Evolutionary conservation across 2,888 invertebrate species (phyloP), one percentile per base, ranked within the genome.

Genomic region (Lepetodrilus schrolli): DNA sequence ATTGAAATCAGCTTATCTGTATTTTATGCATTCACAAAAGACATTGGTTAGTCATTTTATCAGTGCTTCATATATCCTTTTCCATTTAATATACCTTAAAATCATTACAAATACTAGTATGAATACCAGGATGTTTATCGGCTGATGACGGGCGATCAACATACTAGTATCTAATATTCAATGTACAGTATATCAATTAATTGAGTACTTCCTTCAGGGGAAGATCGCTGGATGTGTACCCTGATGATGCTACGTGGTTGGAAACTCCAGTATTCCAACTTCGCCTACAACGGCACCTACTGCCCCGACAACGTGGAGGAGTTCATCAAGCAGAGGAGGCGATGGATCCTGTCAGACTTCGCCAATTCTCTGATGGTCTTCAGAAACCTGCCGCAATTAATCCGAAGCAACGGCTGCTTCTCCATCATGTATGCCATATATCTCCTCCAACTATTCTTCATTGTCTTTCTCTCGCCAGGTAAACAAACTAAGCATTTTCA

Each of bases 191-290:
- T n/a, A n/a, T n/a, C n/a, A n/a, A n/a, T n/a, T n/a, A n/a, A n/a
- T n/a, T n/a, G n/a, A n/a, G n/a, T n/a, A n/a, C n/a, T n/a, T n/a
- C n/a, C n/a, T 70, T 10, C 30, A 83, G 84, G 84, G 4, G 84
- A 84, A 43, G 84, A 84, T 38, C 75, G 84, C 34, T 84, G 84
- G 84, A 80, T 84, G 82, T 83, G 83, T 51, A 84, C 84, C 0
- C 66, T 84, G 20, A 81, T 84, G 82, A 83, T 84, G 84, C 50
- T 83, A 13, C 78, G 77, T 20, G 84, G 84, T 0, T 84, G 84
- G 84, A 79, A 78, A 17, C 71, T 83, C 36, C 50, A 80, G 38
- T 84, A 84, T 70, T 77, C 77, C 0, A 73, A 77, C 26, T 76
- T 80, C 51, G 79, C 80, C 13, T 77, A 72, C 13, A 84, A 84